Conservation (phyloP, 2,888 invertebrate genomes). For the Cryptosula pallasiana region DNA sequence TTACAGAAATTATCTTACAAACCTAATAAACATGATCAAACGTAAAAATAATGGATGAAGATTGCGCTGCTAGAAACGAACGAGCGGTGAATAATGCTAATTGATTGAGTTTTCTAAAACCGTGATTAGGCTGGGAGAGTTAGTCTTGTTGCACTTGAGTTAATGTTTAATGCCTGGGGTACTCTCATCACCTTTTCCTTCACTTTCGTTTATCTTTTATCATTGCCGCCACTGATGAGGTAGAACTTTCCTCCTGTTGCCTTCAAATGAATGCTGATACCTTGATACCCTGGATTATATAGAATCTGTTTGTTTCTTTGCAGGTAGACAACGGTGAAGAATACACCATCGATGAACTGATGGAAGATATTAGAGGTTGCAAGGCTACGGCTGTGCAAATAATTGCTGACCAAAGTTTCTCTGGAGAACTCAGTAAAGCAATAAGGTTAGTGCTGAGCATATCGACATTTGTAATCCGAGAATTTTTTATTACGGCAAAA, state of each 20-base stretch:
- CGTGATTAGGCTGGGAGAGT: too few species aligned
- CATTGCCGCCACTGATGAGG: too few species aligned
- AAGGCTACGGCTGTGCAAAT: constrained; percentile 54
- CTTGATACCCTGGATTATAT: not conserved
- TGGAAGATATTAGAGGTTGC: constrained; percentile 55
- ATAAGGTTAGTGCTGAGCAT: constrained; percentile 35
- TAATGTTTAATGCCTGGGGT: not conserved
- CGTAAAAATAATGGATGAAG: not conserved
- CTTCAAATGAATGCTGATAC: too few species aligned
- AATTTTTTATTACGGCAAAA: too few species aligned
- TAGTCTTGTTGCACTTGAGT: not conserved
- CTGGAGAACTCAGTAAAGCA: constrained; percentile 49
- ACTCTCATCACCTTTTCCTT: not conserved
- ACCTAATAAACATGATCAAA: not conserved
- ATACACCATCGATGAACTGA: constrained; percentile 55
- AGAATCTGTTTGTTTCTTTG: constrained; percentile 22
- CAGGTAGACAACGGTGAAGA: constrained; percentile 54
- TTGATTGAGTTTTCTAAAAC: not conserved
- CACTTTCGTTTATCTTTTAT: too few species aligned
- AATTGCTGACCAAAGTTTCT: constrained; percentile 56
- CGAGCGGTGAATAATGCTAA: not conserved
- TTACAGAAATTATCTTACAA: not conserved
- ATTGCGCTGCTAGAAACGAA: not conserved
- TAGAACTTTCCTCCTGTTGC: not conserved
- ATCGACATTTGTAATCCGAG: too few species aligned